phyloP scores from a whole-genome alignment of 2,797 vertebrate species.

The Meda fulgida region DNA sequence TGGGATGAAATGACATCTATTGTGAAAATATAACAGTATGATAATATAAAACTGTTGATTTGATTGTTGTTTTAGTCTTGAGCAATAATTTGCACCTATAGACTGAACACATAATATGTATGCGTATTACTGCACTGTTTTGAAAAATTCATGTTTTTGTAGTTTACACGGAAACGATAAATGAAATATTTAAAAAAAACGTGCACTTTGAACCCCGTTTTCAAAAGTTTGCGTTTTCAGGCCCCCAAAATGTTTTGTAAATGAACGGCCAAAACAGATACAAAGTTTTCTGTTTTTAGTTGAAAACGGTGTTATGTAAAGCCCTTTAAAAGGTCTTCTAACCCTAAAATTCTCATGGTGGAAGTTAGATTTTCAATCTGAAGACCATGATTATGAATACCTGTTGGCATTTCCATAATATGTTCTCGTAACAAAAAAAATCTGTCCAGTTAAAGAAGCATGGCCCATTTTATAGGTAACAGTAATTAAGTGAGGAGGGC shows the following conservation, averaged over 20 bases:
- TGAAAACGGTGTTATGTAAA: not conserved
- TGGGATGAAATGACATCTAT: not conserved
- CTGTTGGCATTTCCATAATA: not conserved
- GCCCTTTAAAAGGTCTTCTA: not conserved
- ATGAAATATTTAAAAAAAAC: not conserved
- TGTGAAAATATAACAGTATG: not conserved
- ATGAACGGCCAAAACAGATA: not conserved
- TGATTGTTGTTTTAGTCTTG: not conserved
- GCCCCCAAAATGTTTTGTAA: not conserved
- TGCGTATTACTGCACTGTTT: not conserved
- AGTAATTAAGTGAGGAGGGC: slow-evolving; percentile 86
- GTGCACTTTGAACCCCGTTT: not conserved
- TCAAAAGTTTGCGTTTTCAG: not conserved
- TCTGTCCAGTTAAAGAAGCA: slow-evolving; percentile 66
- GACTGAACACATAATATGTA: not conserved
- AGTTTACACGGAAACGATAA: not conserved
- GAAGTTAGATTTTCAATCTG: not conserved
- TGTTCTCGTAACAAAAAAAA: slow-evolving; percentile 17
- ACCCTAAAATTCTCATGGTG: not conserved
- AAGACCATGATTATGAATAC: not conserved
- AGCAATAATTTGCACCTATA: not conserved
- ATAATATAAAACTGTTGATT: not conserved
- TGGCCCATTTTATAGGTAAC: slow-evolving; percentile 78
- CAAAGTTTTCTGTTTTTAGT: not conserved
- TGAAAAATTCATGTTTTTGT: not conserved